Evolutionary conservation across 1,140 invertebrate genomes (phyloP), one percentile per base, ranked within the genome.

Genomic region (Holcopasites calliopsidis): DNA sequence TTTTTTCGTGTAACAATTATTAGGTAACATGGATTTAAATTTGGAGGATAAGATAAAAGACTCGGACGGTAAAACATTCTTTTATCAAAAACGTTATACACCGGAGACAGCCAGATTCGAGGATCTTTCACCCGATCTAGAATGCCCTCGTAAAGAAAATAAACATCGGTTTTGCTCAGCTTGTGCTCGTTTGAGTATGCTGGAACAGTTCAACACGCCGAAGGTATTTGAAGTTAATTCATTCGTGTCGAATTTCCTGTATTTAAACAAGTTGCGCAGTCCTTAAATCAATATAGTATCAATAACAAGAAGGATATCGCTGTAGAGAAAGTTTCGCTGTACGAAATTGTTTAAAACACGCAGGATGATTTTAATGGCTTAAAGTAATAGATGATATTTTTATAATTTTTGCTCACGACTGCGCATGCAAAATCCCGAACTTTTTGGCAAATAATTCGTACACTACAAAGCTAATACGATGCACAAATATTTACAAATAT

Each of bases 41-140:
- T 74, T 90, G 3, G 83, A 89, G 38, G 89, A 92, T 61, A 85
- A 91, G 38, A 81, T 89, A 50, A 88, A 91, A 64, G 91, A 93
- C 68, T 91, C 93, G 82, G 93, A 95, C 85, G 93, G 93, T 11
- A 93, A 93, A 87, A 93, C 92, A 49, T 95, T 94, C 82, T 95
- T 92, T 87, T 95, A 93, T 87, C 92, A 92, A 68, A 94, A 95
- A 88, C 92, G 93, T 88, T 96, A 96, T 85, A 93, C 94, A 79
- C 90, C 93, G 58, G 93, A 94, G 68, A 91, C 90, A 44, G 95
- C 93, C 49, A 91, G 96, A 60, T 97, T 97, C 91, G 94, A 95
- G 89, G 95, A 96, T 87, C 83, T 93, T 49, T 90, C 92, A 35
- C 75, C 87, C 10, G 92, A 93, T 83, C 88, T 91, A 11, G 61